Conservation (phyloP, 1,140 invertebrate genomes). For the Branchinecta lindahli region DNA sequence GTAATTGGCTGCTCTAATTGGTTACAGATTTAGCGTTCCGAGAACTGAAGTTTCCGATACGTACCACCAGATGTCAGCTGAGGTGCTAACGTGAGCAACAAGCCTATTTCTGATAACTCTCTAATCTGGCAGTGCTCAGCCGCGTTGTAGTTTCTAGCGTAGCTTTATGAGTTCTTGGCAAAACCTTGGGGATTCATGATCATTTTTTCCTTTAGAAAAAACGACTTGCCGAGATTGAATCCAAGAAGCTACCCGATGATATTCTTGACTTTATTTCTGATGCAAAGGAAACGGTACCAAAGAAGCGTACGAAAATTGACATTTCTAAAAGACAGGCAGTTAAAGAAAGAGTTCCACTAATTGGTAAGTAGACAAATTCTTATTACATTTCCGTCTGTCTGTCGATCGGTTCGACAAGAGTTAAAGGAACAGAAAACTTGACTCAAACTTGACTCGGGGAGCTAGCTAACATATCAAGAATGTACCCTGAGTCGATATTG, state of each 20-base stretch:
- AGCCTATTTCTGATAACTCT: too few species aligned
- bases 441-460: too few species aligned
- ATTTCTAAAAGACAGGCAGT: neutral
- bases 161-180: neutral
- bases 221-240: neutral
- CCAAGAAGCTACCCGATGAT: neutral
- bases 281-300: neutral
- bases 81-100: too few species aligned
- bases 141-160: neutral
- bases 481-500: too few species aligned
- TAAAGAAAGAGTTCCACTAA: neutral
- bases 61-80: too few species aligned
- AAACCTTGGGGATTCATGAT: neutral
- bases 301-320: neutral
- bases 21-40: too few species aligned
- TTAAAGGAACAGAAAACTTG: too few species aligned
- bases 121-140: neutral
- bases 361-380: neutral
- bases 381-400: neutral
- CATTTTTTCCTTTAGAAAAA: neutral
- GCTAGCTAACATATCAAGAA: too few species aligned
- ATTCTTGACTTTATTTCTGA: neutral
- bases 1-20: too few species aligned
- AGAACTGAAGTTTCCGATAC: too few species aligned
- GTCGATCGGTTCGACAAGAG: too few species aligned